Conservation (phyloP, 1,140 invertebrate species). For the Probaryconus sp. region DNA sequence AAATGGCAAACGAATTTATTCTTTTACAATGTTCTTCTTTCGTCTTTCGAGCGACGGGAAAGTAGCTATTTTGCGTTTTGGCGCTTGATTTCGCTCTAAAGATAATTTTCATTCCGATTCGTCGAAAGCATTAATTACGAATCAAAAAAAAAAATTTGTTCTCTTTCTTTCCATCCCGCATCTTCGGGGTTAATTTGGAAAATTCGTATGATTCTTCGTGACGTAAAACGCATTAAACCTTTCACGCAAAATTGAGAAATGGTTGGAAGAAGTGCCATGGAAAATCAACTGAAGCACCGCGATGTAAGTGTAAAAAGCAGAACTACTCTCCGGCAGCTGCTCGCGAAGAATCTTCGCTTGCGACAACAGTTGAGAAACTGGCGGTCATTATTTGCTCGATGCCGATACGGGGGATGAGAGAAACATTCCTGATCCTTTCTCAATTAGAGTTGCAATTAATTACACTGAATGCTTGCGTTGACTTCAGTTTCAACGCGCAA, state of each 20-base stretch:
- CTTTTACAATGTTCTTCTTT: slow-evolving; percentile 6
- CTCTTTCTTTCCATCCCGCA: too few species aligned
- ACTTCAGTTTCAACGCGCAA: slow-evolving; percentile 41
- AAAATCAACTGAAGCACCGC: slow-evolving; percentile 28
- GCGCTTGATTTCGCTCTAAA: too few species aligned
- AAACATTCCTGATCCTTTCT: slow-evolving; percentile 61
- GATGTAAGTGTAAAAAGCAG: slow-evolving; percentile 42
- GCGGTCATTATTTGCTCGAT: slow-evolving; percentile 57
- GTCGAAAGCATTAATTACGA: too few species aligned
- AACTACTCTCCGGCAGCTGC: slow-evolving; percentile 30
- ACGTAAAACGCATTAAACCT: slow-evolving; percentile 22
- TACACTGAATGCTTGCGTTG: slow-evolving; percentile 52
- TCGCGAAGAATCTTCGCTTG: slow-evolving; percentile 38
- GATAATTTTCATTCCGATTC: too few species aligned
- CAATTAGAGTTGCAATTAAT: slow-evolving; percentile 62
- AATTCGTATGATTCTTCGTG: background rate
- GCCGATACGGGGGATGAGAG: slow-evolving; percentile 30
- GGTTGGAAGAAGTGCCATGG: slow-evolving; percentile 25
- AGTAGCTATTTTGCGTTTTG: too few species aligned
- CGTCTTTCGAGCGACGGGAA: background rate
- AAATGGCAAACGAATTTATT: background rate
- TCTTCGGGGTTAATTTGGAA: too few species aligned
- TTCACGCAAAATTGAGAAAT: slow-evolving; percentile 35
- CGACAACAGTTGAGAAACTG: slow-evolving; percentile 55
- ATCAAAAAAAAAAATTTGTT: too few species aligned